Percentiles rank a stretch among this genome's conserved stretches.
phyloP scores from a whole-genome alignment of 2,797 vertebrate genomes.

The Hypotaenidia philippensis region DNA sequence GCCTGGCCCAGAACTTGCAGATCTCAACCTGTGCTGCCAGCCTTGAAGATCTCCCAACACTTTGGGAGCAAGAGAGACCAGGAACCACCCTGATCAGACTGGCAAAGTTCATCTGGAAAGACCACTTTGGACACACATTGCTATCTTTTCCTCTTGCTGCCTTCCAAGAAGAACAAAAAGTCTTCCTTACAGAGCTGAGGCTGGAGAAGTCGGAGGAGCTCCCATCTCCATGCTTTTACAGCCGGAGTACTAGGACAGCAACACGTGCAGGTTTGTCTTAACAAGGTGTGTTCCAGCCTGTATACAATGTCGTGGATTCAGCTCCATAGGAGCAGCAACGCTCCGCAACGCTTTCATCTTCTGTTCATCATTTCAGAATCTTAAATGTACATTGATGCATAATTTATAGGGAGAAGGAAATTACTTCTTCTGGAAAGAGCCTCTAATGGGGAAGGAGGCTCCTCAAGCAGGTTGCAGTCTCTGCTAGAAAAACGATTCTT shows the following conservation, averaged over 20 bases:
- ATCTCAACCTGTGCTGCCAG: background rate
- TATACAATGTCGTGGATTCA: background rate
- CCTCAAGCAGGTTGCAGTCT: conserved; percentile 34
- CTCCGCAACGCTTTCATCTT: conserved; percentile 16
- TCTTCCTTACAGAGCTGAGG: background rate
- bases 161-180: background rate
- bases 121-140: accelerated
- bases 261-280: conserved; percentile 5
- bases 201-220: background rate
- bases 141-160: background rate
- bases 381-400: conserved; percentile 63
- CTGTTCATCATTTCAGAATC: conserved; percentile 54
- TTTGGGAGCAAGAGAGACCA: background rate
- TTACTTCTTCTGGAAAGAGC: conserved; percentile 67
- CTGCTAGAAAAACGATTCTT: conserved; percentile 46
- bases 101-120: background rate
- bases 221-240: background rate
- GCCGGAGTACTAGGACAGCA: background rate
- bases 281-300: conserved; percentile 10
- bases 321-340: background rate
- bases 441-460: conserved; percentile 63
- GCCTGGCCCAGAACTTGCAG: accelerated
- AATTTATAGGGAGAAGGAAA: conserved; percentile 75
- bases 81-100: background rate
- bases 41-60: background rate